Evolutionary conservation across 2,797 vertebrate genomes (phyloP), one percentile per base, ranked within the genome.

Genomic region (Chrysolophus pictus): DNA sequence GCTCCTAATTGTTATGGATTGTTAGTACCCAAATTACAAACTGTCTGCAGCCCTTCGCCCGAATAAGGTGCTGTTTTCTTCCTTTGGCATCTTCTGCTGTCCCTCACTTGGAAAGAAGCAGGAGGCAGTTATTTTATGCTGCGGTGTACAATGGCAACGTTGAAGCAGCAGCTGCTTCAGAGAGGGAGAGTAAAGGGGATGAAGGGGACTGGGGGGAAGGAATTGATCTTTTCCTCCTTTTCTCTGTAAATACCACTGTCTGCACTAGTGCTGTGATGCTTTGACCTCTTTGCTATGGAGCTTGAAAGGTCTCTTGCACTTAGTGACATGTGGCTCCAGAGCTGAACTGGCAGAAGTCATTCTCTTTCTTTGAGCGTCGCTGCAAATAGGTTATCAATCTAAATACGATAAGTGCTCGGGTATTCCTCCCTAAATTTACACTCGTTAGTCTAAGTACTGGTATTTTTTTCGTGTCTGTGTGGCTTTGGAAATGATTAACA

Each of bases 241-340:
- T 79, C 92, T 41, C 84, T 93, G 53, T 91, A 91, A 94, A 95
- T 89, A 83, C 91, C 77, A 84, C 88, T 56, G 79, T 94, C 84
- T 74, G 72, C 60, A 53, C 89, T 12, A 5, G 44, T 46, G 72
- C 28, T 88, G 70, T 88, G 70, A 31, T 55, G 47, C 71, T 92
- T 73, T 95, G 97, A 97, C 95, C 95, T 87, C 90, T 53, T 58
- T 88, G 74, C 59, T 84, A 65, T 74, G 87, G 86, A 82, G 76
- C 80, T 88, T 62, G 65, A 92, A 95, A 93, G 96, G 92, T 91
- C 91, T 95, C 58, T 86, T 84, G 95, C 93, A 95, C 91, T 96
- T 95, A 93, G 94, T 96, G 95, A 96, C 95, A 83, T 85, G 37
- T 88, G 78, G 46, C 93, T 96, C 81, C 71, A 93, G 63, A 85